Percentiles rank a stretch among this genome's conserved stretches.
Conservation (phyloP, 1,140 invertebrate genomes). For the Hypothenemus hampei region DNA sequence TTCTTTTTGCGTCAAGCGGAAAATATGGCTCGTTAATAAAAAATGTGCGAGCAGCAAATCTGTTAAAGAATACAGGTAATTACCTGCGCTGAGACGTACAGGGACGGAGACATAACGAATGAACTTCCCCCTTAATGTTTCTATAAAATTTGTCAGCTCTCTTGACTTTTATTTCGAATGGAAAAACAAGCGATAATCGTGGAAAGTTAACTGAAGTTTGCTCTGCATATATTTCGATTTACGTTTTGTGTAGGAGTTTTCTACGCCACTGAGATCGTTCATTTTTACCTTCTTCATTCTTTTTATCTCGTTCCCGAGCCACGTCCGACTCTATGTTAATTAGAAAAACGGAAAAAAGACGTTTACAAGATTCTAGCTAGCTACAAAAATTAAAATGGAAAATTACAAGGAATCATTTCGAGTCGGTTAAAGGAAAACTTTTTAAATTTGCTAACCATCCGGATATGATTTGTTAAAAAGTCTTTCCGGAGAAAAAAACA, state of each 20-base stretch:
- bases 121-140: background rate
- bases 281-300: constrained; percentile 17
- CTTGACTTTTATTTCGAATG: background rate
- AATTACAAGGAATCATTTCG: too few species aligned
- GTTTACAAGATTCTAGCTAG: too few species aligned
- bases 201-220: background rate
- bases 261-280: constrained; percentile 13
- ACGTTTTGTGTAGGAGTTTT: too few species aligned
- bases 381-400: too few species aligned
- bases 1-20: constrained; percentile 26
- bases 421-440: too few species aligned
- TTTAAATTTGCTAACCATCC: too few species aligned
- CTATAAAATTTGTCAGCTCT: background rate
- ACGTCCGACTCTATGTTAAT: constrained; percentile 20
- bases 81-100: constrained; percentile 18
- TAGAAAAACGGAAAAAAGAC: constrained; percentile 24
- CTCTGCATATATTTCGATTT: background rate
- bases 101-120: background rate
- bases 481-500: too few species aligned
- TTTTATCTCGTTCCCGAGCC: constrained; percentile 18
- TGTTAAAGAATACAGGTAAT: constrained; percentile 30
- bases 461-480: too few species aligned
- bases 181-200: background rate
- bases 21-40: constrained; percentile 30
- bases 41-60: constrained; percentile 29